Conservation (phyloP, 2,113 vertebrate genomes). For the Aphyosemion australe region DNA sequence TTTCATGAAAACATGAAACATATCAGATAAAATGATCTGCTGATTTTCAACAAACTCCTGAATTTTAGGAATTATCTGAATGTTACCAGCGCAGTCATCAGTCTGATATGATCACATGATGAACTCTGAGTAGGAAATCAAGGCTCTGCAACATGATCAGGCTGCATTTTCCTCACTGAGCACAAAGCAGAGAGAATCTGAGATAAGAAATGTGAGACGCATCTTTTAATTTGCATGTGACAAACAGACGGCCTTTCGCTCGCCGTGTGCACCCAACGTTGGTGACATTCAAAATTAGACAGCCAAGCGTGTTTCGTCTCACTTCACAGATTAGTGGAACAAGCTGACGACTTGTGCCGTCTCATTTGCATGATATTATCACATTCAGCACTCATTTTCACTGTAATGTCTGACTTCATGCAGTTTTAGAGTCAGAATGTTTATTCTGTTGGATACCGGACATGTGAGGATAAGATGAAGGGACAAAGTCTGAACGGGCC, state of each 20-base stretch:
- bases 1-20: too few species aligned
- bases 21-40: too few species aligned
- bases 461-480: too few species aligned
- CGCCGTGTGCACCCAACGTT: conserved; percentile 9
- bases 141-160: neutral
- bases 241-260: conserved; percentile 24
- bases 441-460: too few species aligned
- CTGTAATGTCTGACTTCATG: conserved; percentile 13
- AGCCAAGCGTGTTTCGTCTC: conserved; percentile 49
- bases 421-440: too few species aligned
- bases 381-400: conserved; percentile 16
- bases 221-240: conserved; percentile 40
- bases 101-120: neutral
- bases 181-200: neutral
- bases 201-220: conserved; percentile 1
- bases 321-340: conserved; percentile 44
- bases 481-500: too few species aligned
- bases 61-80: too few species aligned
- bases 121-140: neutral
- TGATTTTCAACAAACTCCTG: too few species aligned
- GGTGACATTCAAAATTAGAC: conserved; percentile 25
- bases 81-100: too few species aligned
- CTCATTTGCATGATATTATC: conserved; percentile 47
- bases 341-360: conserved; percentile 22
- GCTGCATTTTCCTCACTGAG: neutral